phyloP scores from a whole-genome alignment of 2,797 vertebrate genomes.

The Centroberyx gerrardi region DNA sequence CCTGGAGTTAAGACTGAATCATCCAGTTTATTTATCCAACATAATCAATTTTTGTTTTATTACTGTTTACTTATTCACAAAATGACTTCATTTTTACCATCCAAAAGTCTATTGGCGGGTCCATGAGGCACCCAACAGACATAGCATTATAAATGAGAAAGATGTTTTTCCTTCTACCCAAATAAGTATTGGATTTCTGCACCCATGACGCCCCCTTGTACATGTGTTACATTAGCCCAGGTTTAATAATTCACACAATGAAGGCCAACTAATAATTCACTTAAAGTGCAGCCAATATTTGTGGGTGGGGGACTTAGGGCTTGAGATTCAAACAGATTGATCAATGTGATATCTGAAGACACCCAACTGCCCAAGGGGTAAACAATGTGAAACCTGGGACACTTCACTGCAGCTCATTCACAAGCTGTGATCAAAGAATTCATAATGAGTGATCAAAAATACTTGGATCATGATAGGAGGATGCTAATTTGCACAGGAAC shows the following conservation, averaged over 20 bases:
- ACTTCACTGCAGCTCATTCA: conserved; percentile 47
- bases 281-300: conserved; percentile 61
- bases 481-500: conserved; percentile 62
- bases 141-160: conserved; percentile 1
- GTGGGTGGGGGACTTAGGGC: conserved; percentile 31
- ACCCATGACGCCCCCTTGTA: conserved; percentile 23
- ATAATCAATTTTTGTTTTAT: conserved; percentile 8
- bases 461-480: conserved; percentile 63
- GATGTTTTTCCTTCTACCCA: conserved; percentile 13
- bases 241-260: conserved; percentile 69
- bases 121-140: conserved; percentile 10
- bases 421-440: conserved; percentile 60
- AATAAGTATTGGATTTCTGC: conserved; percentile 38
- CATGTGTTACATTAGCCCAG: conserved; percentile 38
- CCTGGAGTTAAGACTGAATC: conserved; percentile 47
- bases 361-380: conserved; percentile 52
- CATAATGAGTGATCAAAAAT: conserved; percentile 72
- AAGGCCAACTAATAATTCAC: conserved; percentile 56
- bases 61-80: conserved; percentile 14
- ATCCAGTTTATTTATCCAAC: conserved; percentile 42
- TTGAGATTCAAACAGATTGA: conserved; percentile 60
- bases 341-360: conserved; percentile 44
- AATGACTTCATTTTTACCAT: conserved; percentile 41
- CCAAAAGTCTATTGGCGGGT: conserved; percentile 63
- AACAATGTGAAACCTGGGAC: conserved; percentile 66